Evolutionary conservation across 2,888 invertebrate genomes (phyloP).

Genomic region (Sarcophaga caerulescens): DNA sequence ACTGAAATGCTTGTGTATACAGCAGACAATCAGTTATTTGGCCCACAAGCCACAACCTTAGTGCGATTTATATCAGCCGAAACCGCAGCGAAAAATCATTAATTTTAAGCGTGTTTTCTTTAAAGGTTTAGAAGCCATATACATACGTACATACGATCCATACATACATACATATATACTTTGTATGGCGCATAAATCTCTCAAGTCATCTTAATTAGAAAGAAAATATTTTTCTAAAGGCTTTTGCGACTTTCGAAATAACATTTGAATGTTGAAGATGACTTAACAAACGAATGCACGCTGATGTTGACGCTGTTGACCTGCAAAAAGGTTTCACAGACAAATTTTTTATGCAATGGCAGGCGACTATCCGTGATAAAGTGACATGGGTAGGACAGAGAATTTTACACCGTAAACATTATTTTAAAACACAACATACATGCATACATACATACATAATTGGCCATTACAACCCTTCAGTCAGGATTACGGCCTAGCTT

Average conservation of each 20-base stretch:
- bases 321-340: background rate
- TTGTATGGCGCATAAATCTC: background rate
- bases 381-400: too few species aligned
- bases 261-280: background rate
- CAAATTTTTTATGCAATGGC: background rate
- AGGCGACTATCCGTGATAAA: background rate
- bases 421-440: too few species aligned
- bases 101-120: background rate
- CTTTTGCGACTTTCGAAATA: background rate
- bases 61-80: background rate
- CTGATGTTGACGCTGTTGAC: background rate
- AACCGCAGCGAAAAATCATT: slow-evolving; percentile 1
- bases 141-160: too few species aligned
- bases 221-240: slow-evolving; percentile 2
- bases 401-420: too few species aligned
- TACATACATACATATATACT: too few species aligned
- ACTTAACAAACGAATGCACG: too few species aligned
- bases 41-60: background rate
- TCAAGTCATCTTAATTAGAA: slow-evolving; percentile 22
- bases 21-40: background rate
- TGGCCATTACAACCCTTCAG: too few species aligned
- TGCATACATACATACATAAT: too few species aligned
- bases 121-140: background rate
- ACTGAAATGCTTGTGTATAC: too few species aligned
- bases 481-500: too few species aligned